A percentile compares a stretch with the other conserved stretches of the same genome.
Conservation (phyloP, 53 echinoderm and acorn worm genomes). For the Echinometra lucunter region DNA sequence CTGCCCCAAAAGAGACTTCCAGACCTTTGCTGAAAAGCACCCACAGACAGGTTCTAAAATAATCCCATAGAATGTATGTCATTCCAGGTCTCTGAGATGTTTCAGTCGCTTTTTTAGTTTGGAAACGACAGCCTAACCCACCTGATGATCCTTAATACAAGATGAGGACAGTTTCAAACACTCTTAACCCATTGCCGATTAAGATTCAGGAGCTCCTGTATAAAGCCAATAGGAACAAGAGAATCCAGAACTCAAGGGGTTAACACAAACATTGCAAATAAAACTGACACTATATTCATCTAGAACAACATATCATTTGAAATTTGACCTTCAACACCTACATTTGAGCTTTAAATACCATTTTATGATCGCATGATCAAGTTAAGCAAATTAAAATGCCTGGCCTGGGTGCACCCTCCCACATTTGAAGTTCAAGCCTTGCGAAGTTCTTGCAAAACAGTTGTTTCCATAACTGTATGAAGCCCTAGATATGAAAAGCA, state of each 20-base stretch:
- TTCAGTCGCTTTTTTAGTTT: neutral
- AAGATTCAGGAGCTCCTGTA: too few species aligned
- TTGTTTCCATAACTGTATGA: neutral
- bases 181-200: too few species aligned
- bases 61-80: neutral
- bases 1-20: neutral
- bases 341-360: neutral
- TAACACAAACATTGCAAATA: too few species aligned
- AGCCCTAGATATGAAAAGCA: neutral
- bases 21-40: slow-evolving; percentile 12
- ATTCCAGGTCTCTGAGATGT: neutral
- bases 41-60: neutral
- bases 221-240: too few species aligned
- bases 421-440: slow-evolving; percentile 28
- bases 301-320: neutral
- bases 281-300: neutral
- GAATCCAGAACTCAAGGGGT: too few species aligned
- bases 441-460: neutral
- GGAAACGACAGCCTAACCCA: neutral
- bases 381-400: neutral
- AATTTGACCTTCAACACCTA: neutral
- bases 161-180: neutral
- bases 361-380: neutral
- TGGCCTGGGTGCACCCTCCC: neutral
- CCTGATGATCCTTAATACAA: neutral